Conservation (phyloP, 2,888 invertebrate genomes). For the Strigamia crassipes region DNA sequence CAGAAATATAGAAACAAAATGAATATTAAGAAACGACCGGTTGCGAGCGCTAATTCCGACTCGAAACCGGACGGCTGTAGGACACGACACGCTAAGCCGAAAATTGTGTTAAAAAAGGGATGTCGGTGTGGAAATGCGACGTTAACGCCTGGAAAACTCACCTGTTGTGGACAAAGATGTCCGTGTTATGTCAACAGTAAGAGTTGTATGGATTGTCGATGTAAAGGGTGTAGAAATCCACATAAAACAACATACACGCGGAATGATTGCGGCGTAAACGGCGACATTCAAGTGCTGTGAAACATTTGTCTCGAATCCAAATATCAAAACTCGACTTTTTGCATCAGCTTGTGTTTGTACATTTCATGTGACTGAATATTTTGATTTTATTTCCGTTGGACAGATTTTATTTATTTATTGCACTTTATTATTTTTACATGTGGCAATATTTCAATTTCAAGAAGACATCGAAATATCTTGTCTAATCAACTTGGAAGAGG, state of each 20-base stretch:
- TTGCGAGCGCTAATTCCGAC: neutral
- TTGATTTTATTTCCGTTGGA: too few relatives aligned
- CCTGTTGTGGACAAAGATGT: conserved; percentile 91
- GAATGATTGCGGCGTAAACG: neutral
- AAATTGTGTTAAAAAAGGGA: conserved; percentile 59
- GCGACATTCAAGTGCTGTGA: neutral
- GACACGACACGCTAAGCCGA: neutral
- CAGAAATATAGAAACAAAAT: conserved; percentile 63
- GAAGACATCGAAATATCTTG: too few relatives aligned
- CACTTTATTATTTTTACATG: neutral
- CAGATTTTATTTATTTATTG: neutral
- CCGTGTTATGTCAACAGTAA: conserved; percentile 91
- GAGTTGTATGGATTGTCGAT: conserved; percentile 83
- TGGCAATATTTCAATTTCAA: too few relatives aligned
- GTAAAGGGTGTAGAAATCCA: conserved; percentile 90
- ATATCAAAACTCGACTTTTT: too few relatives aligned
- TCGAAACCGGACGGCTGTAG: neutral
- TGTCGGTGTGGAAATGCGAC: conserved; percentile 92
- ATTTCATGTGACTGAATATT: too few relatives aligned
- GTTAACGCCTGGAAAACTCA: conserved; percentile 83
- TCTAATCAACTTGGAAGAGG: too few relatives aligned
- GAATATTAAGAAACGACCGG: conserved; percentile 59
- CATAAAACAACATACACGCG: conserved; percentile 60
- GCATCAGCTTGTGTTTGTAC: too few relatives aligned
- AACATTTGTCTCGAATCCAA: neutral